Evolutionary conservation across 2,797 vertebrate genomes (phyloP), one percentile per base, ranked within the genome.

Genomic region (Simalia tracyae): DNA sequence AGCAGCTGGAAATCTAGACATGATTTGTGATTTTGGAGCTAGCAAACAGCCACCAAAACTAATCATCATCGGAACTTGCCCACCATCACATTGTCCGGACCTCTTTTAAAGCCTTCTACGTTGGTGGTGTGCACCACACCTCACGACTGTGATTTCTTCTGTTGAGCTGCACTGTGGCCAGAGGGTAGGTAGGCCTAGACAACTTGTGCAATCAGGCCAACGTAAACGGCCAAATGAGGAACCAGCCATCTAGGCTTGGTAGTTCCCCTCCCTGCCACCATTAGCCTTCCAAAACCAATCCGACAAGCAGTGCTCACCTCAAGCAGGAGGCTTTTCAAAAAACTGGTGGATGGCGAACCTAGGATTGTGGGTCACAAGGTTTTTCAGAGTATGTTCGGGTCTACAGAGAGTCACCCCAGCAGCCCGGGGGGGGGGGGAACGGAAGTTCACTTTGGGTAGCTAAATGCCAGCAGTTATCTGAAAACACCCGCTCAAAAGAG

Each of bases 391-490:
- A 36, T 8, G 0, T 46, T 81, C 42, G 36, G 36, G 19, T 54
- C 36, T 19, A 10, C 64, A 57, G 50, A 89, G 10, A 24, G 31
- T 10, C 3, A 9, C 8, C n/a, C 12, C 46, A 66, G 90, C 17
- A 50, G 26, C 36, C 36, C 11, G n/a, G 24, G 7, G 46, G 31
- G 26, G 72, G 86, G 46, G 72, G 89, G 28, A 63, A 63, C n/a
- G 19, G 89, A 92, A 92, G 92, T 92, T 90, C 68, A 84, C 14
- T 87, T 64, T 92, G 89, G 92, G 92, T 90, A 87, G 85, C 85
- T 46, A 90, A 84, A 84, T 81, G n/a, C 68, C 14, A 42, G 36
- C 81, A 50, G 31, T 50, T 68, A 64, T 92, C 85, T 84, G 57
- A 90, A 92, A 90, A 87, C 46, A 31, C 85, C 92, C 89, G 50